Conservation (phyloP, 1,140 invertebrate species). For the Apis dorsata region DNA sequence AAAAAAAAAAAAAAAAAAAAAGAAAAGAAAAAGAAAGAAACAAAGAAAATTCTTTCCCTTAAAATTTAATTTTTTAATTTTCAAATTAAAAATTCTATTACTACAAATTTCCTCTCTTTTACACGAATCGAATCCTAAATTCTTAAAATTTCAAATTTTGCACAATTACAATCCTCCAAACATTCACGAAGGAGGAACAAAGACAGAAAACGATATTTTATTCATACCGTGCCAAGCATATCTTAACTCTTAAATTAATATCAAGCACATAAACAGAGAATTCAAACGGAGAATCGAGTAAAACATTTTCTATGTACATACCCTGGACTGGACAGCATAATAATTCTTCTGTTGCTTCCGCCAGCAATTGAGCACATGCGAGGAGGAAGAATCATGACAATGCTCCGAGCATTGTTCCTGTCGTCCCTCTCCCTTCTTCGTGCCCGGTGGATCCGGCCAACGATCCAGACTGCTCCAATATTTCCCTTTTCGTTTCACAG, state of each 20-base stretch:
- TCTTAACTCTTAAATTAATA: neutral
- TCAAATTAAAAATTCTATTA: too few species aligned
- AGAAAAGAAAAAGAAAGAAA: too few species aligned
- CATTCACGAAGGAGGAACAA: too few species aligned
- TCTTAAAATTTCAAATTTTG: too few species aligned
- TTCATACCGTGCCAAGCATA: too few species aligned
- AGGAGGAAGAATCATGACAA: constrained; percentile 8
- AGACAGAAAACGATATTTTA: too few species aligned
- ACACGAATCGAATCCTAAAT: too few species aligned
- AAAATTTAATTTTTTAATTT: too few species aligned
- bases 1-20: too few species aligned
- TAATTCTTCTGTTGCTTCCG: constrained; percentile 60
- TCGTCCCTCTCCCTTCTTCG: constrained; percentile 7
- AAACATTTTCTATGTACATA: constrained; percentile 31
- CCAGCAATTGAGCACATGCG: constrained; percentile 59
- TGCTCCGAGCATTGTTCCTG: constrained; percentile 4
- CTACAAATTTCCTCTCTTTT: too few species aligned
- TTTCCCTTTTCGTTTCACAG: constrained; percentile 79
- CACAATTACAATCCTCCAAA: too few species aligned
- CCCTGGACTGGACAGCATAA: constrained; percentile 60
- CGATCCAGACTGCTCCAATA: constrained; percentile 82
- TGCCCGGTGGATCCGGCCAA: constrained; percentile 69
- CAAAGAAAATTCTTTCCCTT: too few species aligned
- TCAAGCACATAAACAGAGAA: neutral
- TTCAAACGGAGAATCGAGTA: neutral